Evolutionary conservation across 1,140 invertebrate genomes (phyloP), one percentile per base, ranked within the genome.

Genomic region (Steinernema feltiae): DNA sequence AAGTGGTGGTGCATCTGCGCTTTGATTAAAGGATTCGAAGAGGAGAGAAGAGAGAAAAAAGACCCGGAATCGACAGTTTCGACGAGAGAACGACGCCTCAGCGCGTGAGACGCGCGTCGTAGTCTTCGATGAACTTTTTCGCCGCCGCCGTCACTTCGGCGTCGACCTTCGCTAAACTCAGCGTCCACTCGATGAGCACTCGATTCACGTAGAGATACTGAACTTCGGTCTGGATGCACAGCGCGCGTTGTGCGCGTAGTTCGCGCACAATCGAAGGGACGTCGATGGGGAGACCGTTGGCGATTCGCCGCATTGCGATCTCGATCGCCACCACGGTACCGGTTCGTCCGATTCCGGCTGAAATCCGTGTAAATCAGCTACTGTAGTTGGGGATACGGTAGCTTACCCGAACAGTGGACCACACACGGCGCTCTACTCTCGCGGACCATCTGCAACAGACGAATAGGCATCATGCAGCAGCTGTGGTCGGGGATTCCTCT

Each of bases 191-290:
- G 12, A 76, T 72, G 30, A 76, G 70, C 74, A 76, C 72, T 29
- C 74, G 73, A 30, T 76, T 71, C 30, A 76, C 74, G 72, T 76
- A 76, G 30, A 76, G 72, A 35, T 76, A 76, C 72, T 76, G 74
- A 7, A 76, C 35, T 29, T 76, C 74, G 30, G 32, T 76, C 35
- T 76, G 74, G 32, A 76, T 46, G 46, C 74, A 76, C 18, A 75
- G 74, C 17, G 41, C 46, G 30, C 74, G 73, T n/a, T 27, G 27
- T 30, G 30, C 18, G 24, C 74, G 27, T 2, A 76, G 74, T 18
- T 76, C 74, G 24, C 72, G 30, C 30, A 72, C 74, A 27, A 76
- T 76, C 30, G 73, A 24, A 18, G 41, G 72, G 41, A 76, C 1
- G 41, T 76, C 46, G 31, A 76, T 18, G 18, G 32, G 3, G 71